Conservation (phyloP, 2,888 invertebrate genomes). For the Endomychus coccineus region DNA sequence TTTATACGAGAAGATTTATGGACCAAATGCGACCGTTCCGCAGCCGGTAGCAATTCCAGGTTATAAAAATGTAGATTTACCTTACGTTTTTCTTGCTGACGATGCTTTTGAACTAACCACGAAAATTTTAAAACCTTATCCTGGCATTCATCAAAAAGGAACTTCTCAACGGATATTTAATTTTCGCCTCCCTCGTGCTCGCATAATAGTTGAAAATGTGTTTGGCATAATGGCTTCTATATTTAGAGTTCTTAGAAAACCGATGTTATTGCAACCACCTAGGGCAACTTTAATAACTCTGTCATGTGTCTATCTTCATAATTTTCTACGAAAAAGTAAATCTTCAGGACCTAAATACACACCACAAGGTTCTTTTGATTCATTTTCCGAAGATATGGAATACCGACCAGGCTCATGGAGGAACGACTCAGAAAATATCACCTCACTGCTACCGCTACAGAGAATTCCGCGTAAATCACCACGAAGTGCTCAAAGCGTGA, state of each 20-base stretch:
- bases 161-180: slow-evolving; percentile 14
- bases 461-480: no score
- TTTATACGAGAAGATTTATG: slow-evolving; percentile 8
- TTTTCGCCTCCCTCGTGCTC: slow-evolving; percentile 11
- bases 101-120: slow-evolving; percentile 14
- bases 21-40: slow-evolving; percentile 1
- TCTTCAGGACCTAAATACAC: slow-evolving; percentile 19
- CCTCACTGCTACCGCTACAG: no score
- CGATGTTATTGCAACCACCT: slow-evolving; percentile 7
- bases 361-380: slow-evolving; percentile 24
- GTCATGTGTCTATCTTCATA: slow-evolving; percentile 24
- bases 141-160: slow-evolving; percentile 13
- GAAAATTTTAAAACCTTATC: slow-evolving; percentile 16
- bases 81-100: slow-evolving; percentile 17
- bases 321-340: slow-evolving; percentile 24
- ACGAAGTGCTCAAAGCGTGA: no score
- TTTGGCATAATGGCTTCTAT: slow-evolving; percentile 14
- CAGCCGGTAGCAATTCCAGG: slow-evolving; percentile 4
- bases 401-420: slow-evolving; percentile 23
- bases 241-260: slow-evolving; percentile 14
- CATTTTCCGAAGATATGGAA: slow-evolving; percentile 18
- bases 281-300: slow-evolving; percentile 21
- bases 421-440: no score
- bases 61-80: slow-evolving; percentile 7
- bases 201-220: slow-evolving; percentile 16